Conservation (phyloP, 2,113 vertebrate genomes). For the Brachyhypopomus gauderio region DNA sequence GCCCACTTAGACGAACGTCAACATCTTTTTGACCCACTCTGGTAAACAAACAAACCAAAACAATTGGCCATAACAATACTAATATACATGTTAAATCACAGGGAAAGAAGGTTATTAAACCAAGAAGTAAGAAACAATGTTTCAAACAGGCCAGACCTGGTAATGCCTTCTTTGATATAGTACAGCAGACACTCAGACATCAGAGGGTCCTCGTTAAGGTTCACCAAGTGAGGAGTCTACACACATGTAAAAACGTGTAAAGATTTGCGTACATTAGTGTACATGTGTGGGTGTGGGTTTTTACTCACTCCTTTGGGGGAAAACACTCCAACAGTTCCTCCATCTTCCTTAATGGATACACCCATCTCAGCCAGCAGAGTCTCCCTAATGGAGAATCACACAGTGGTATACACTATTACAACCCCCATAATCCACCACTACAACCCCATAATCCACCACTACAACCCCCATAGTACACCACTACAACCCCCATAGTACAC, state of each 20-base stretch:
- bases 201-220: constrained; percentile 88
- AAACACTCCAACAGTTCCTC: constrained; percentile 87
- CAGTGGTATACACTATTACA: background rate
- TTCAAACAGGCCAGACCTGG: constrained; percentile 70
- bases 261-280: background rate
- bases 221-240: constrained; percentile 87
- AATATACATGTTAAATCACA: background rate
- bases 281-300: constrained; percentile 17
- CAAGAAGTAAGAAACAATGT: too few relatives aligned
- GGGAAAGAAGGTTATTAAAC: too few relatives aligned
- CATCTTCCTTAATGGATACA: constrained; percentile 86
- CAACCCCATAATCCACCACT: too few relatives aligned
- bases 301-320: constrained; percentile 85
- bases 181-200: constrained; percentile 89
- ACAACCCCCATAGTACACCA: too few relatives aligned
- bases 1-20: constrained; percentile 85
- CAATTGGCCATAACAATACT: background rate
- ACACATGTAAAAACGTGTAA: constrained; percentile 28
- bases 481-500: too few relatives aligned
- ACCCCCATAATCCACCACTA: too few relatives aligned
- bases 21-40: constrained; percentile 86
- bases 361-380: constrained; percentile 87
- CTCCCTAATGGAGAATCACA: constrained; percentile 72
- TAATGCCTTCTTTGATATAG: constrained; percentile 86
- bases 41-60: constrained; percentile 32